Evolutionary conservation across 2,113 vertebrate genomes (phyloP).

Genomic region (Colossoma macropomum): DNA sequence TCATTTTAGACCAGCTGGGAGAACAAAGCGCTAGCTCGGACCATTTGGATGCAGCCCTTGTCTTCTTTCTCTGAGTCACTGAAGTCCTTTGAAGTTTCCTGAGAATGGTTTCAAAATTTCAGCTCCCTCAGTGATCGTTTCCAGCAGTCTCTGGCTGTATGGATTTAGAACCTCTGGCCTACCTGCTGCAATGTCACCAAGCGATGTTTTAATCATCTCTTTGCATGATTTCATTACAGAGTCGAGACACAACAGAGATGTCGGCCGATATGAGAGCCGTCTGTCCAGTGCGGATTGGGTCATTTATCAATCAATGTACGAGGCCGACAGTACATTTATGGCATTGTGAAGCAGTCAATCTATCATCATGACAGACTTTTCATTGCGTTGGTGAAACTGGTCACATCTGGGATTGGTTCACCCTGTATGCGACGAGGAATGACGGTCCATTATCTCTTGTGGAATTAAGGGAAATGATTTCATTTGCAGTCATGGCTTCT

Average conservation of each 20-base stretch:
- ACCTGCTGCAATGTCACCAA: neutral
- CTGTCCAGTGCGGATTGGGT: neutral
- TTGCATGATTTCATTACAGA: neutral
- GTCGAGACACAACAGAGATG: conserved; percentile 10
- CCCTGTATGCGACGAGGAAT: neutral
- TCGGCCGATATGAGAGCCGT: conserved; percentile 8
- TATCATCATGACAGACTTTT: neutral
- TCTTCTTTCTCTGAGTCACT: conserved; percentile 18
- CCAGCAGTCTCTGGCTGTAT: neutral
- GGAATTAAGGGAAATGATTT: conserved; percentile 6
- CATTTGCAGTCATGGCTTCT: neutral
- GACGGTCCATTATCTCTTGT: neutral
- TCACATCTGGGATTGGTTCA: conserved; percentile 1
- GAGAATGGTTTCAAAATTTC: neutral
- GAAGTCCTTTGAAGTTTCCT: conserved; percentile 37
- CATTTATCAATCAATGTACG: conserved; percentile 39
- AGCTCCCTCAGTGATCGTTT: conserved; percentile 17
- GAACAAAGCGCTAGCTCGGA: conserved; percentile 32
- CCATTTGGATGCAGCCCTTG: conserved; percentile 32
- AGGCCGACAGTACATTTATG: conserved; percentile 1
- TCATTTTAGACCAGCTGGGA: conserved; percentile 20
- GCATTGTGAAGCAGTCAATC: neutral
- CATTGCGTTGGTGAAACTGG: neutral
- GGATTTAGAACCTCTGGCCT: neutral
- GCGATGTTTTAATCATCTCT: conserved; percentile 20